These are phyloP conservation scores for Lasaia peninsularis DNA, from an alignment of 1,140 invertebrate species.

Conservation along the genomic window DNA sequence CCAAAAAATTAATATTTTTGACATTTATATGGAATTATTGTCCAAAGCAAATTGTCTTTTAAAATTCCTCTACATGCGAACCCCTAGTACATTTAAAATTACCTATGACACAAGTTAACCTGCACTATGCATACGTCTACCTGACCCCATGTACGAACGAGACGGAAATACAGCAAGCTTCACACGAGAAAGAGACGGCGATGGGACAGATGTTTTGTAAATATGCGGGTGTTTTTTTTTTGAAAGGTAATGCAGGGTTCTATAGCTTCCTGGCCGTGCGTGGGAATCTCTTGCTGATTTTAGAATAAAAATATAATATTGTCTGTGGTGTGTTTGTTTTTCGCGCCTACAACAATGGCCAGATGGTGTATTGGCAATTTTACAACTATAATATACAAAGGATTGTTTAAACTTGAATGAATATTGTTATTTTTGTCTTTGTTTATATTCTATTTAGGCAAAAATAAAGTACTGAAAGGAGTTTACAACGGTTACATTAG, in stretches of 20 bases:
- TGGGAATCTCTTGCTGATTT: slow-evolving; percentile 38
- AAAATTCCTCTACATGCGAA: background rate
- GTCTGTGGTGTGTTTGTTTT: background rate
- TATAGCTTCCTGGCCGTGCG: slow-evolving; percentile 43
- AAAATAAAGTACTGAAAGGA: no score
- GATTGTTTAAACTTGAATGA: no score
- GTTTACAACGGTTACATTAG: no score
- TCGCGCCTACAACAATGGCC: background rate
- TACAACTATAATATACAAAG: no score
- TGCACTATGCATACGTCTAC: slow-evolving; percentile 28
- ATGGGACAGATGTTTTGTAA: slow-evolving; percentile 48
- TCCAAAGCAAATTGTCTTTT: no score
- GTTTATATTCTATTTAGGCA: no score
- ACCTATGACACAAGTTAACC: slow-evolving; percentile 10
- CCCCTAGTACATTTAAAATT: slow-evolving; percentile 1
- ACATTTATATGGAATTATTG: no score
- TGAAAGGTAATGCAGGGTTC: slow-evolving; percentile 44
- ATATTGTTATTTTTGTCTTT: no score
- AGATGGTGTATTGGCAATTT: background rate
- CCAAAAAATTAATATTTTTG: no score
- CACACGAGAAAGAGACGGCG: slow-evolving; percentile 25
- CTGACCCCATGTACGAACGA: slow-evolving; percentile 28
- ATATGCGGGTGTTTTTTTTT: slow-evolving; percentile 49
- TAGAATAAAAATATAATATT: slow-evolving; percentile 7
- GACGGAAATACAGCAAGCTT: slow-evolving; percentile 15